A percentile compares a stretch with the other conserved stretches of the same genome.
Conservation (phyloP, 2,113 vertebrate species). For the Pampusana beccarii region DNA sequence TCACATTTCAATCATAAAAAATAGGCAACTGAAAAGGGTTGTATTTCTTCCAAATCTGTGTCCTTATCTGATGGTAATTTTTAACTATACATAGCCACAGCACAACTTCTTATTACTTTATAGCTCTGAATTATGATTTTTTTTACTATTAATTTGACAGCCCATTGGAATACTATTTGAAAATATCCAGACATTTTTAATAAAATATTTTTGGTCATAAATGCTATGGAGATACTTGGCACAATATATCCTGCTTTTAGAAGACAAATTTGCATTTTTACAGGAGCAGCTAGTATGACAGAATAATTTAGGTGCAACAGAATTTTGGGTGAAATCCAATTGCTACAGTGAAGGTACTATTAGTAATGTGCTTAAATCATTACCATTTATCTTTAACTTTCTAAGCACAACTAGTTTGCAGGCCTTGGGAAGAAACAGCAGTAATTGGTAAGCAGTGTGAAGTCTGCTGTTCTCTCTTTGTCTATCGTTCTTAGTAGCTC, state of each 20-base stretch:
- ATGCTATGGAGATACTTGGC: neutral
- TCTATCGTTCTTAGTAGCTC: neutral
- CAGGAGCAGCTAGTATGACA: slow-evolving; percentile 27
- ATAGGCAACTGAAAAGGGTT: neutral
- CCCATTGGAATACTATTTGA: slow-evolving; percentile 22
- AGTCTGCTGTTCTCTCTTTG: neutral
- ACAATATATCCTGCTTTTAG: slow-evolving; percentile 29
- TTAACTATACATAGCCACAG: neutral
- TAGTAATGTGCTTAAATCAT: slow-evolving; percentile 47
- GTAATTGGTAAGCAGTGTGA: neutral
- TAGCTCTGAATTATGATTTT: neutral
- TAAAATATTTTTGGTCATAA: slow-evolving; percentile 52
- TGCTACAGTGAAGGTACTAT: slow-evolving; percentile 1
- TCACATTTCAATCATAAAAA: neutral
- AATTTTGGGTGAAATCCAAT: slow-evolving; percentile 50
- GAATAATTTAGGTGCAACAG: slow-evolving; percentile 46
- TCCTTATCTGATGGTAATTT: neutral
- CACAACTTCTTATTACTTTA: neutral
- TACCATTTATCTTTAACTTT: slow-evolving; percentile 53
- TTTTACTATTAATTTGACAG: neutral
- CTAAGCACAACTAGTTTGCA: slow-evolving; percentile 8
- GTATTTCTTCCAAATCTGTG: neutral
- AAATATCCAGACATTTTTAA: slow-evolving; percentile 43
- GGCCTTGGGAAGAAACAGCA: neutral
- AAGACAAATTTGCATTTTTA: slow-evolving; percentile 51